Base-by-base conservation (phyloP, 2,888 invertebrate genomes). In the Drosophila parthenogenetica region DNA sequence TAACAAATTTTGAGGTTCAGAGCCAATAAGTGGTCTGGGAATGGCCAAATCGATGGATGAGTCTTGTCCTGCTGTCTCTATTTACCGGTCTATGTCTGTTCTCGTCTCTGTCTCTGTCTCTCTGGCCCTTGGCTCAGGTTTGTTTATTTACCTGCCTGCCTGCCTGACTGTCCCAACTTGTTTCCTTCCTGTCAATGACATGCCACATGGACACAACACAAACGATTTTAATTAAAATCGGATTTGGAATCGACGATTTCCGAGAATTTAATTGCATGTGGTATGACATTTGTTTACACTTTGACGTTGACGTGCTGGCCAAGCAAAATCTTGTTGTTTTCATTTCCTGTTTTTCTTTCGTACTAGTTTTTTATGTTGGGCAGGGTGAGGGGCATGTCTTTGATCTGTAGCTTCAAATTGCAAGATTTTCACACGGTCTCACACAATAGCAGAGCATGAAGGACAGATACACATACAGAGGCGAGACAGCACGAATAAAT, bases 161-260 rank as follows among this genome's bases (percentile, higher is more conserved):
- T 62, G 64, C 49, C 61, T 68, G 63, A 42, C 67, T 67, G 71
- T 22, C 59, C 65, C 69, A 67, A 69, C 71, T 70, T 72, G 72
- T 67, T 75, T 89, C 81, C 71, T 81, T 87, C 81, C 82, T 81
- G 82, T 69, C 69, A 69, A 69, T 67, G 81, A 77, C 72, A 79
- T 79, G 75, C 69, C 79, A 66, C 77, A 65, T 59, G 37, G 59
- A 79, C 48, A 62, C 45, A 60, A 67, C 67, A 66, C 70, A 71
- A 87, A 75, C 74, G 86, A 73, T 85, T 85, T 85, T 85, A 85
- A 85, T 85, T 85, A 85, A 85, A 89, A 89, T 89, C 88, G 87
- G 88, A 89, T 86, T 86, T 79, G 69, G 85, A 69, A 75, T 79
- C 73, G 80, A 82, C 88, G 87, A 86, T 86, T 89, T 85, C 83